A percentile compares a stretch with the other conserved stretches of the same genome.
Evolutionary conservation across 2,888 invertebrate species (phyloP).

Genomic region (Drosophila anceps): DNA sequence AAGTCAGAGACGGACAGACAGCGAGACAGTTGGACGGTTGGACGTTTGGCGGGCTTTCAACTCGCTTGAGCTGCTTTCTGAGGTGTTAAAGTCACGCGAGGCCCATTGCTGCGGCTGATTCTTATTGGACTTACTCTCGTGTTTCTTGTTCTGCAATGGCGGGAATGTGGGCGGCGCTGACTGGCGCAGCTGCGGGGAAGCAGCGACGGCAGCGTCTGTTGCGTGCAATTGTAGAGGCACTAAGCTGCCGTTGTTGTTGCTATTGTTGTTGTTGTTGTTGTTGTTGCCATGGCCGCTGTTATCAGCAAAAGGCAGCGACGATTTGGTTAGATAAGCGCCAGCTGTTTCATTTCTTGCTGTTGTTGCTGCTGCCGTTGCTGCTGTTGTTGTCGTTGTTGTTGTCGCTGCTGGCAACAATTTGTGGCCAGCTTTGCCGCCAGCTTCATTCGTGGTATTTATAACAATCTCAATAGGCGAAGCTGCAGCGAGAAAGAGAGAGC

Average conservation of each 20-base stretch:
- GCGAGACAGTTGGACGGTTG: conserved; percentile 1
- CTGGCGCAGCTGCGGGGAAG: conserved; percentile 43
- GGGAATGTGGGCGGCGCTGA: conserved; percentile 57
- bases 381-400: conserved; percentile 25
- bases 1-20: conserved; percentile 22
- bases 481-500: conserved; percentile 31
- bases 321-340: conserved; percentile 72
- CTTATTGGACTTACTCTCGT: conserved; percentile 67
- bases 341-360: conserved; percentile 65
- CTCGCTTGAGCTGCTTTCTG: conserved; percentile 55
- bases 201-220: conserved; percentile 23
- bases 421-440: conserved; percentile 44
- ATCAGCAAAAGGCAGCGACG: conserved; percentile 61
- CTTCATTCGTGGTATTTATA: conserved; percentile 63
- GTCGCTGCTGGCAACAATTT: conserved; percentile 41
- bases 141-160: conserved; percentile 67
- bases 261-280: conserved; percentile 48
- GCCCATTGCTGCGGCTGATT: conserved; percentile 4
- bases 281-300: conserved; percentile 72
- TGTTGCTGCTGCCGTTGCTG: conserved; percentile 12
- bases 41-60: conserved; percentile 29
- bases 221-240: conserved; percentile 39
- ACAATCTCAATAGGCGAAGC: conserved; percentile 75
- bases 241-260: conserved; percentile 35
- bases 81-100: conserved; percentile 71